Evolutionary conservation across 2,113 vertebrate genomes (phyloP).

Genomic region (Mellivora capensis): DNA sequence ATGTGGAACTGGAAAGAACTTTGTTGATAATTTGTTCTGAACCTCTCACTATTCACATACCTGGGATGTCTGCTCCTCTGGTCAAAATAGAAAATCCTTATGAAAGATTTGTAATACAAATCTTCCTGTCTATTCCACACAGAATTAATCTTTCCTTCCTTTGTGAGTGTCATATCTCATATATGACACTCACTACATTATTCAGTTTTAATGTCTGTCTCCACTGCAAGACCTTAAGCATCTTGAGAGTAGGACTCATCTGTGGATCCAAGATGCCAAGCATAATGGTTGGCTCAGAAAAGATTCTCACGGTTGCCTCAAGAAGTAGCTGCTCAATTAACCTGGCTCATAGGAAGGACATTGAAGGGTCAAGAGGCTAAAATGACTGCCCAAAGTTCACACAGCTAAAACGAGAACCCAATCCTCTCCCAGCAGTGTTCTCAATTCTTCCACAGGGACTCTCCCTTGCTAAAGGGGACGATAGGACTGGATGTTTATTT

Average conservation of each 20-base stretch:
- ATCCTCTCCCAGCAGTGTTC: neutral
- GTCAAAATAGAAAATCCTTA: conserved; percentile 40
- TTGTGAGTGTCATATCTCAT: neutral
- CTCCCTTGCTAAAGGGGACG: neutral
- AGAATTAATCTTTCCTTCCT: neutral
- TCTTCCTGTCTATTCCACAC: neutral
- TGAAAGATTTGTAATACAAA: neutral
- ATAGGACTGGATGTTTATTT: neutral
- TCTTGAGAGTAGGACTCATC: neutral
- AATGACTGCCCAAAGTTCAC: neutral
- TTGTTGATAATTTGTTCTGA: conserved; percentile 47
- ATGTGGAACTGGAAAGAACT: conserved; percentile 1
- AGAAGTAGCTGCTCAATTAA: neutral
- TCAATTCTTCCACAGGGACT: neutral
- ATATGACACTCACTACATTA: neutral
- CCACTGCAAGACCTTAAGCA: neutral
- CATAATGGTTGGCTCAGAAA: neutral
- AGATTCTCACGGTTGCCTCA: neutral
- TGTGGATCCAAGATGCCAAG: neutral
- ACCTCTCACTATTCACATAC: conserved; percentile 40
- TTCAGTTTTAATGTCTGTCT: neutral
- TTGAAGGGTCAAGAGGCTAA: neutral
- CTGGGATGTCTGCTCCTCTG: conserved; percentile 51
- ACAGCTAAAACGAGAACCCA: neutral
- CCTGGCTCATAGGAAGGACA: neutral